phyloP scores from a whole-genome alignment of 2,113 vertebrate genomes.

The Prionailurus bengalensis region DNA sequence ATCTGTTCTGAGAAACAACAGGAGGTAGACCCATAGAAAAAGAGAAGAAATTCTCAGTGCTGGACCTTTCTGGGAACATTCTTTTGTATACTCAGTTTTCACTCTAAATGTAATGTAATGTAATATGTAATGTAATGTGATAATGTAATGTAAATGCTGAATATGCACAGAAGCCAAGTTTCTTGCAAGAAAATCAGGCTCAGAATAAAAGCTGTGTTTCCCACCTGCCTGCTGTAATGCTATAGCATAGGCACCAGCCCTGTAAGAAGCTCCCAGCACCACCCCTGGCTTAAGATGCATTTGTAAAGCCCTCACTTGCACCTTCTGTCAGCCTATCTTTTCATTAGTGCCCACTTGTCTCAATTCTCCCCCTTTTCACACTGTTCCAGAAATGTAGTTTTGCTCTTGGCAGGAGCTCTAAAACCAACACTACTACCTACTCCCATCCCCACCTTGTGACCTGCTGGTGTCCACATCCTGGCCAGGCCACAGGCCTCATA shows the following conservation, averaged over 20 bases:
- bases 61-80: background rate
- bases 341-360: background rate
- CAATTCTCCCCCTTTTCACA: background rate
- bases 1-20: background rate
- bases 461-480: background rate
- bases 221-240: background rate
- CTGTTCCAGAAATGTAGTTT: background rate
- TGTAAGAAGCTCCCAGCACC: background rate
- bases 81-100: background rate
- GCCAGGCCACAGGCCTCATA: background rate
- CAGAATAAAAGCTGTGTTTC: background rate
- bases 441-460: no score
- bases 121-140: no score
- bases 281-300: accelerated
- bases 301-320: background rate
- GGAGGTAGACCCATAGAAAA: background rate
- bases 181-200: background rate
- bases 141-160: background rate
- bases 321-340: background rate
- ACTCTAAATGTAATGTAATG: background rate
- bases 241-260: no score
- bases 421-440: background rate
- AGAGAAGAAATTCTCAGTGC: background rate
- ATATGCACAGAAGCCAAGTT: background rate
- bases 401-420: background rate